A percentile compares a stretch with the other conserved stretches of the same genome.
Conservation (phyloP, 2,797 vertebrate species). For the Intellagama lesueurii region DNA sequence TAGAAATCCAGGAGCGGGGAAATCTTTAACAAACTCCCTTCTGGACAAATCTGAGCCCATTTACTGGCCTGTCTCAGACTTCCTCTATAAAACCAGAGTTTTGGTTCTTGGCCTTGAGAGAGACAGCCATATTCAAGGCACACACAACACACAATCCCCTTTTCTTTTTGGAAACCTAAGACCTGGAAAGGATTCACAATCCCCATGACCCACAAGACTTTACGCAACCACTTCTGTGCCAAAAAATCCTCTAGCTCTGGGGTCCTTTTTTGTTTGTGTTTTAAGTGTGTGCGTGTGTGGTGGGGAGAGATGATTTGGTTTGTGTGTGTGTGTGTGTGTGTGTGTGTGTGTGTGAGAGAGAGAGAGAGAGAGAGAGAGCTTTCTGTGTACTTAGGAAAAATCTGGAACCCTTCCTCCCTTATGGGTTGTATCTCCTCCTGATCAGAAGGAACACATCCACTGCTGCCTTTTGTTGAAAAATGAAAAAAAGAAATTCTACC, state of each 20-base stretch:
- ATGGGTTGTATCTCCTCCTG: background rate
- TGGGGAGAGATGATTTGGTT: background rate
- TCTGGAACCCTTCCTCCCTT: too few relatives aligned
- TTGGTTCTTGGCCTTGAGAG: background rate
- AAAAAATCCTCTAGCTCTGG: background rate
- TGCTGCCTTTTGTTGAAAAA: background rate
- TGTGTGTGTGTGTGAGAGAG: too few relatives aligned
- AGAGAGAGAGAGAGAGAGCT: too few relatives aligned
- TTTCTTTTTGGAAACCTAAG: background rate
- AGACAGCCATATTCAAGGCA: background rate
- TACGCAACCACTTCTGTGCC: background rate
- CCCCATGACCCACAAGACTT: background rate
- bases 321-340: too few relatives aligned
- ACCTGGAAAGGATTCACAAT: background rate
- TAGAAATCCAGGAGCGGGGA: background rate
- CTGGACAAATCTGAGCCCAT: background rate
- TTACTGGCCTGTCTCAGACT: background rate
- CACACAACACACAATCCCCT: too few relatives aligned
- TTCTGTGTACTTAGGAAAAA: too few relatives aligned
- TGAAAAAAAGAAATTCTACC: background rate
- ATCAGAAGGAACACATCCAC: background rate
- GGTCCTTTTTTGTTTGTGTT: background rate
- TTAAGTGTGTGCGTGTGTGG: background rate
- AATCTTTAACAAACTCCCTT: too few relatives aligned
- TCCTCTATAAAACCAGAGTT: slow-evolving; percentile 5